phyloP scores from a whole-genome alignment of 2,888 invertebrate species.

The Hypena proboscidalis region DNA sequence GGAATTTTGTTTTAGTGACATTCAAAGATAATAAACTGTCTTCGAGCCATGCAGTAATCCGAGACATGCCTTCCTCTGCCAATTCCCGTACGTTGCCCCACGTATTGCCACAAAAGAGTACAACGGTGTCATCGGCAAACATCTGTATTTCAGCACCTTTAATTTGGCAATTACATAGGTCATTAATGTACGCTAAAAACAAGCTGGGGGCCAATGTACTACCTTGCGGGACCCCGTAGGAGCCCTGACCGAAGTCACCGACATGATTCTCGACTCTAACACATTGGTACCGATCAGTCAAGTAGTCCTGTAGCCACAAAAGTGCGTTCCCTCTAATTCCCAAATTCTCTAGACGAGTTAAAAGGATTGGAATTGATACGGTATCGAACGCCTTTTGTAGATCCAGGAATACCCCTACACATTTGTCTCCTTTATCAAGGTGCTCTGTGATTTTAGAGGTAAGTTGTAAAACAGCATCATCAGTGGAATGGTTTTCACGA shows the following conservation, averaged over 20 bases:
- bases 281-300: not conserved
- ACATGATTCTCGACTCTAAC: not conserved
- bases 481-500: not conserved
- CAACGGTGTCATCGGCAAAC: not conserved
- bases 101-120: not conserved
- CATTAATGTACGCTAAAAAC: not conserved
- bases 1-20: slow-evolving; percentile 2
- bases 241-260: not conserved
- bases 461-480: not conserved
- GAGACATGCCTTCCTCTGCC: too few species aligned
- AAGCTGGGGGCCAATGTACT: not conserved
- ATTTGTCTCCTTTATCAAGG: not conserved
- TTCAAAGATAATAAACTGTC: slow-evolving; percentile 5
- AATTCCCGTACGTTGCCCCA: too few species aligned
- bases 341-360: not conserved
- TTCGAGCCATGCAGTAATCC: slow-evolving; percentile 5
- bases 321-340: not conserved
- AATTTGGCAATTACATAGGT: not conserved
- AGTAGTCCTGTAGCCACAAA: not conserved
- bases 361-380: not conserved
- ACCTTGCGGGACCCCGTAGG: not conserved
- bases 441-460: not conserved
- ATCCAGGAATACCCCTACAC: not conserved
- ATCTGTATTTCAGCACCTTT: not conserved
- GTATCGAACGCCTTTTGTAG: not conserved